phyloP scores from a whole-genome alignment of 2,888 invertebrate species.

The Apocheima hispidaria region DNA sequence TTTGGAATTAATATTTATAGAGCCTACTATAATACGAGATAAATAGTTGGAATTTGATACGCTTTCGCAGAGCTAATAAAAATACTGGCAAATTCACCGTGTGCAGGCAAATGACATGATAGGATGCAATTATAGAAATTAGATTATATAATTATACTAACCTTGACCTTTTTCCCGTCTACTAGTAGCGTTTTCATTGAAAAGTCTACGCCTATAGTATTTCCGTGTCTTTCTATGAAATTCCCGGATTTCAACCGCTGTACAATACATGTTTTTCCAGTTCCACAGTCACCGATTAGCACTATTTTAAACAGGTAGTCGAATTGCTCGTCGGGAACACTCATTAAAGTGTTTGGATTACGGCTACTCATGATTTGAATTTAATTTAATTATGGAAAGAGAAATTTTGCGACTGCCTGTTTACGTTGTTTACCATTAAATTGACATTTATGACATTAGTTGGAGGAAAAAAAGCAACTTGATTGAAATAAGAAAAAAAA shows the following conservation, averaged over 20 bases:
- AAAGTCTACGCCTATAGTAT: constrained; percentile 99
- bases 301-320: constrained; percentile 98
- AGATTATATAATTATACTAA: constrained; percentile 72
- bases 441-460: constrained; percentile 52
- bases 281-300: constrained; percentile 95
- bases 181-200: constrained; percentile 98
- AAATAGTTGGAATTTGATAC: constrained; percentile 4
- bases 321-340: constrained; percentile 92
- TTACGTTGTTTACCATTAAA: constrained; percentile 60
- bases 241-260: constrained; percentile 98
- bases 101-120: background rate
- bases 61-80: constrained; percentile 9
- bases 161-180: constrained; percentile 98
- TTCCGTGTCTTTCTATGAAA: constrained; percentile 97
- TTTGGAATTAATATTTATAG: no score
- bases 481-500: background rate
- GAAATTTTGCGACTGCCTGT: constrained; percentile 50
- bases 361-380: constrained; percentile 88
- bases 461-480: background rate
- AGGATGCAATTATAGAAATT: constrained; percentile 44
- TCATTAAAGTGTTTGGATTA: constrained; percentile 92
- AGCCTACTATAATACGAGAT: no score
- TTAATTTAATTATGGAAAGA: constrained; percentile 50
- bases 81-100: background rate
- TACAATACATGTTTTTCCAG: constrained; percentile 97